Conservation (phyloP, 2,113 vertebrate genomes). For the Cynoglossus semilaevis region DNA sequence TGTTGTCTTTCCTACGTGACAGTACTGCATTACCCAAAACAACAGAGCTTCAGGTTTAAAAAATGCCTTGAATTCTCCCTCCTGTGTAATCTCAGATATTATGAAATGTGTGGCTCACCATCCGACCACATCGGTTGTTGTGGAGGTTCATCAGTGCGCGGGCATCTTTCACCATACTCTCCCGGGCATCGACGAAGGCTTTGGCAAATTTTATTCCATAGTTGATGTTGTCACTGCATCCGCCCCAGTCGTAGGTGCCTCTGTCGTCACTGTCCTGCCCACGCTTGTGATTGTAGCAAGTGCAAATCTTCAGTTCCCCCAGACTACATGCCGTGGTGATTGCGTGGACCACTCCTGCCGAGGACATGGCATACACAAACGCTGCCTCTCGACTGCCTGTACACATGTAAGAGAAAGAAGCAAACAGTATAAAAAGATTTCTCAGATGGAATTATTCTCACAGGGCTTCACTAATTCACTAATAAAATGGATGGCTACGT, state of each 20-base stretch:
- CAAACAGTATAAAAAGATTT: too few species aligned
- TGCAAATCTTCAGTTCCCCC: slow-evolving; percentile 91
- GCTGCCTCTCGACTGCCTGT: slow-evolving; percentile 96
- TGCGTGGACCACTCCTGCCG: slow-evolving; percentile 94
- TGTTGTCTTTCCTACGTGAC: too few species aligned
- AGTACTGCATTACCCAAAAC: too few species aligned
- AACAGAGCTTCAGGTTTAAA: too few species aligned
- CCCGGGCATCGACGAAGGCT: slow-evolving; percentile 92
- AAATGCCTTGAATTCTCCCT: too few species aligned
- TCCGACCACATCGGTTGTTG: slow-evolving; percentile 96
- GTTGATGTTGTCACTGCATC: slow-evolving; percentile 97
- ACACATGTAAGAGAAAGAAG: background rate
- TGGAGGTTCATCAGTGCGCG: slow-evolving; percentile 96
- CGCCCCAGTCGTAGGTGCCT: slow-evolving; percentile 95
- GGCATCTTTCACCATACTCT: slow-evolving; percentile 92
- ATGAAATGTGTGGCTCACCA: slow-evolving; percentile 83
- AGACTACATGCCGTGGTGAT: slow-evolving; percentile 96
- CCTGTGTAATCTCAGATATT: too few species aligned
- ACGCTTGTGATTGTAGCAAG: slow-evolving; percentile 87
- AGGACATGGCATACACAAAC: slow-evolving; percentile 97
- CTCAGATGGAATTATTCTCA: too few species aligned
- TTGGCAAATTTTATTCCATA: slow-evolving; percentile 95
- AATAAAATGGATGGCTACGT: too few species aligned
- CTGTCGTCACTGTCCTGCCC: slow-evolving; percentile 83
- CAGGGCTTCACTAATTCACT: background rate